Conservation (phyloP, 2,797 vertebrate genomes). For the Lithobates sylvaticus region DNA sequence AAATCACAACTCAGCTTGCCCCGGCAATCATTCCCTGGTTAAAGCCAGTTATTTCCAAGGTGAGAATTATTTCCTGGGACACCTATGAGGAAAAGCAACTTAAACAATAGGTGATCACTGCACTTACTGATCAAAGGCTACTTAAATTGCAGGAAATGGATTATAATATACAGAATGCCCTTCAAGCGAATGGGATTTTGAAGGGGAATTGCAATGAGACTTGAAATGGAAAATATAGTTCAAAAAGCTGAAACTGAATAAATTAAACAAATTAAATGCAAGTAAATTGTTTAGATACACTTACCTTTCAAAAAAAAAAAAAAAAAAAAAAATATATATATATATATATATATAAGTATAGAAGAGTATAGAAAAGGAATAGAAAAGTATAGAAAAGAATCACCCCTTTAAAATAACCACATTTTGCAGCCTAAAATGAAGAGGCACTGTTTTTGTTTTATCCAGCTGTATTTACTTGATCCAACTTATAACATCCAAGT, state of each 20-base stretch:
- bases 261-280: background rate
- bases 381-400: too few relatives aligned
- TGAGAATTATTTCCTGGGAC: background rate
- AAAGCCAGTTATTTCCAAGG: background rate
- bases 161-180: conserved; percentile 6
- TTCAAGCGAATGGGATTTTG: background rate
- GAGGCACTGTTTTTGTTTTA: too few relatives aligned
- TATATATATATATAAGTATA: too few relatives aligned
- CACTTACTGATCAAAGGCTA: conserved; percentile 24
- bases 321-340: too few relatives aligned
- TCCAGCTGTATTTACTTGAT: too few relatives aligned
- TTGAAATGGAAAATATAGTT: background rate
- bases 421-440: too few relatives aligned
- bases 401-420: too few relatives aligned
- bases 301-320: too few relatives aligned
- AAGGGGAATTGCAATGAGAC: background rate
- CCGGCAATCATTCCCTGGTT: background rate
- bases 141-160: conserved; percentile 8
- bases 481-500: too few relatives aligned
- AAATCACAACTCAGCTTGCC: background rate
- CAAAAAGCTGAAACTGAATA: background rate
- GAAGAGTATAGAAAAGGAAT: too few relatives aligned
- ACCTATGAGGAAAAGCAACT: background rate
- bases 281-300: too few relatives aligned
- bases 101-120: background rate